A percentile compares a stretch with the other conserved stretches of the same genome.
Conservation (phyloP, 1,140 invertebrate genomes). For the Drosophila tani region DNA sequence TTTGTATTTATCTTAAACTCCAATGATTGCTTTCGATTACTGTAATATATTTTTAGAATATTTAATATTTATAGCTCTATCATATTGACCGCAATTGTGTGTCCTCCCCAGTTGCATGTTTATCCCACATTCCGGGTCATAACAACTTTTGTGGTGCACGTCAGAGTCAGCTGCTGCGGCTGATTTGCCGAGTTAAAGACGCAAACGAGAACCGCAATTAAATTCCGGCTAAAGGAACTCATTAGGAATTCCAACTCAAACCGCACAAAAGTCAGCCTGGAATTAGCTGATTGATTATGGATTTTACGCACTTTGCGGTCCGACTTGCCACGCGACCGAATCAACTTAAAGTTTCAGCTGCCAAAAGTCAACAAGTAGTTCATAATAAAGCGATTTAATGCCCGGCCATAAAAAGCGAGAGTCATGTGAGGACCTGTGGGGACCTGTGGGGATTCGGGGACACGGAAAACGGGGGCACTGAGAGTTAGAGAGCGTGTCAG, state of each 20-base stretch:
- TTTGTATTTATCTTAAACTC: too few species aligned
- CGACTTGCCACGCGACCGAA: constrained; percentile 19
- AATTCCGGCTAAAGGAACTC: constrained; percentile 26
- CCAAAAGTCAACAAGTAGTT: constrained; percentile 78
- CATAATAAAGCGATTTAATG: constrained; percentile 76
- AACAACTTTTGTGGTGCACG: constrained; percentile 13
- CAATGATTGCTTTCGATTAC: too few species aligned
- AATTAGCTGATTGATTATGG: constrained; percentile 69
- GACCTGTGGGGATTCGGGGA: constrained; percentile 1
- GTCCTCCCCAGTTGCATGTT: not conserved
- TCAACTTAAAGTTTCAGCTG: constrained; percentile 65
- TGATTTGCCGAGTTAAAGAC: constrained; percentile 23
- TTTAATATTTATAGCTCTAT: not conserved
- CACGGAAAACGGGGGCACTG: not conserved
- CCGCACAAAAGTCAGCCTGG: constrained; percentile 40
- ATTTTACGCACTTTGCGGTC: constrained; percentile 62
- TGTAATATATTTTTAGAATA: not conserved
- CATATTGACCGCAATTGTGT: not conserved
- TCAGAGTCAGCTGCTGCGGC: constrained; percentile 15
- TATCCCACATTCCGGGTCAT: not conserved
- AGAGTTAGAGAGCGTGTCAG: constrained; percentile 37
- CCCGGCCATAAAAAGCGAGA: constrained; percentile 56
- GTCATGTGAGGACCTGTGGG: constrained; percentile 28
- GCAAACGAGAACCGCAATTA: constrained; percentile 38
- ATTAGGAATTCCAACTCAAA: constrained; percentile 42